Evolutionary conservation across 1,140 invertebrate species (phyloP).

Genomic region (Odontomachus brunneus): DNA sequence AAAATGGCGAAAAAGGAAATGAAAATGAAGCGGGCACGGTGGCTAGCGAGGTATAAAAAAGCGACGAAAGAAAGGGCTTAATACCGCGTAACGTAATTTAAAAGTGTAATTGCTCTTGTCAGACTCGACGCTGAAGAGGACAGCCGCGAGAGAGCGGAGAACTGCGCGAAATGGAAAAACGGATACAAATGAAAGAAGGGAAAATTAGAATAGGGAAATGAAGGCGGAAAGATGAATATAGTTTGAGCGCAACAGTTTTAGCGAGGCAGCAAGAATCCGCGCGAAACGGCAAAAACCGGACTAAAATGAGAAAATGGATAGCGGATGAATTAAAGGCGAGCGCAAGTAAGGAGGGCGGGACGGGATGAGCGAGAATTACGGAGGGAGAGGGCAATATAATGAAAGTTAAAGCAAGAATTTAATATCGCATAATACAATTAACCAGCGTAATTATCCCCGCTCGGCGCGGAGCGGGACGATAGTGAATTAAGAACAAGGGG

Average conservation of each 20-base stretch:
- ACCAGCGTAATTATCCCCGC: constrained; percentile 37
- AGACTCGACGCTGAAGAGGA: constrained; percentile 76
- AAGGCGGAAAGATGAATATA: constrained; percentile 40
- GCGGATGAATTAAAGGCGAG: constrained; percentile 68
- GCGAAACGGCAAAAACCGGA: constrained; percentile 30
- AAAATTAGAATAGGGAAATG: constrained; percentile 63
- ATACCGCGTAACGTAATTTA: constrained; percentile 85
- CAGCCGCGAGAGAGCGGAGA: constrained; percentile 49
- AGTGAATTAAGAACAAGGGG: background rate
- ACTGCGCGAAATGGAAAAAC: constrained; percentile 46
- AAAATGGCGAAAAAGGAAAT: constrained; percentile 54
- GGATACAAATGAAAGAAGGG: constrained; percentile 55
- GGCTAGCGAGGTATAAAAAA: constrained; percentile 64
- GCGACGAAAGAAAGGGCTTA: constrained; percentile 83
- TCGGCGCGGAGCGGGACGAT: constrained; percentile 3
- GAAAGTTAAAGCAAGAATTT: constrained; percentile 56
- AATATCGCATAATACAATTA: constrained; percentile 58
- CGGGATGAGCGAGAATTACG: constrained; percentile 57
- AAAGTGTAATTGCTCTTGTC: constrained; percentile 86
- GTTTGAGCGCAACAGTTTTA: constrained; percentile 52
- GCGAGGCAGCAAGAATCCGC: constrained; percentile 50
- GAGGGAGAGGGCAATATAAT: constrained; percentile 70
- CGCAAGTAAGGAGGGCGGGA: constrained; percentile 8
- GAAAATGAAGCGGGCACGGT: constrained; percentile 49
- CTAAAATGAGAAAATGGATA: constrained; percentile 63